These are phyloP conservation scores for Elephantulus edwardii DNA, from an alignment of 2,113 vertebrate species.

Conservation along the genomic window DNA sequence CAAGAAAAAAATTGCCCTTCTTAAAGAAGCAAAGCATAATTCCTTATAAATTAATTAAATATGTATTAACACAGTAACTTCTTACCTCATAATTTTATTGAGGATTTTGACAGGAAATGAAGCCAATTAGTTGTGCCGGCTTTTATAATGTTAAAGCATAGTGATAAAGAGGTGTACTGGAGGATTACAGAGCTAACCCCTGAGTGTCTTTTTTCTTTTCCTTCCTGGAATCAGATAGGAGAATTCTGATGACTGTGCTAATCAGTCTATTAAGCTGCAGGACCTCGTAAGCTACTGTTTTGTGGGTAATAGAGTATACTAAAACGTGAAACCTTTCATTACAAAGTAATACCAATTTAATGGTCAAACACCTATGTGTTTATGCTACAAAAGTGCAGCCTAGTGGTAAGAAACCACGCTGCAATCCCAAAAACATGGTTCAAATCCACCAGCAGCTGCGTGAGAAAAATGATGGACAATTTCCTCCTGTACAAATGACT, in stretches of 20 bases:
- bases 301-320: not conserved
- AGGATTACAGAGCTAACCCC: conserved; percentile 44
- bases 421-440: too few relatives aligned
- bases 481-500: too few relatives aligned
- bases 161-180: not conserved
- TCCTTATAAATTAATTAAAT: not conserved
- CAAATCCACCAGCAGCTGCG: too few relatives aligned
- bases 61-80: conserved; percentile 27
- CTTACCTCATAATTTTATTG: conserved; percentile 46
- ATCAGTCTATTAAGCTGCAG: conserved; percentile 1
- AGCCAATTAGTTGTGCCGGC: conserved; percentile 46
- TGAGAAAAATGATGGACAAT: too few relatives aligned
- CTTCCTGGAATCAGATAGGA: not conserved
- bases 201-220: not conserved
- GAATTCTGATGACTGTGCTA: not conserved
- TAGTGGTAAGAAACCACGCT: too few relatives aligned
- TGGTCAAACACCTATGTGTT: not conserved
- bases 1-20: not conserved
- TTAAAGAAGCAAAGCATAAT: conserved; percentile 29
- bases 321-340: conserved; percentile 42
- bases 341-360: not conserved
- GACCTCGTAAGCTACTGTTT: not conserved
- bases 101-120: conserved; percentile 68
- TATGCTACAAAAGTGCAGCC: too few relatives aligned
- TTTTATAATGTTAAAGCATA: conserved; percentile 55